A percentile compares a stretch with the other conserved stretches of the same genome.
Evolutionary conservation across 2,888 invertebrate species (phyloP).

Genomic region (Noctua pronuba): DNA sequence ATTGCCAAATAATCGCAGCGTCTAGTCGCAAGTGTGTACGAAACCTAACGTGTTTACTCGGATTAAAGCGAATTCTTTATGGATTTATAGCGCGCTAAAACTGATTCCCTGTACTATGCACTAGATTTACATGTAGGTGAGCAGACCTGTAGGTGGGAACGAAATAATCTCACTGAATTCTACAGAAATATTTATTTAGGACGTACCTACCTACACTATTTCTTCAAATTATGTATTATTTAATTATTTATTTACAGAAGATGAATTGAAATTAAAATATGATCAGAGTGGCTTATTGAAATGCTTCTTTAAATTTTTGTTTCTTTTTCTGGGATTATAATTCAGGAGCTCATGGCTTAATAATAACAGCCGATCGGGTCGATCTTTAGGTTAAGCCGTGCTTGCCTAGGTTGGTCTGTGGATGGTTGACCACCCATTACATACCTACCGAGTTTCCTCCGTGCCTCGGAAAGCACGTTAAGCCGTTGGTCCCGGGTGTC

Average conservation of each 20-base stretch:
- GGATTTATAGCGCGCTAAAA: constrained; percentile 66
- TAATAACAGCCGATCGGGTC: too few species aligned
- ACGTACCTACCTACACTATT: too few species aligned
- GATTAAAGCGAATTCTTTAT: constrained; percentile 66
- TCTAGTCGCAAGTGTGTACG: constrained; percentile 24
- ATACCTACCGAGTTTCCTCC: too few species aligned
- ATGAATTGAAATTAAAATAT: neutral
- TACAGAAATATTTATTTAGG: constrained; percentile 17
- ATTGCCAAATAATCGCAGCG: constrained; percentile 2
- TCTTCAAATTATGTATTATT: neutral
- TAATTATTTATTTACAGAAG: neutral
- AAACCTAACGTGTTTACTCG: constrained; percentile 61
- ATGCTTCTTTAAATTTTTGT: neutral
- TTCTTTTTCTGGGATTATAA: neutral
- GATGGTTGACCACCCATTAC: too few species aligned
- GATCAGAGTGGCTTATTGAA: neutral
- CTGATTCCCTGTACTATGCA: constrained; percentile 60
- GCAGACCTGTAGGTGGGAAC: constrained; percentile 36
- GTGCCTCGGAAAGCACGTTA: too few species aligned
- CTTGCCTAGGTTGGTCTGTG: too few species aligned
- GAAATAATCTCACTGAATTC: constrained; percentile 30
- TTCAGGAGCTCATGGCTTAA: too few species aligned
- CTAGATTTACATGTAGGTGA: constrained; percentile 44
- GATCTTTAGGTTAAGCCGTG: too few species aligned
- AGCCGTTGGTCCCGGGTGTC: too few species aligned